A percentile compares a stretch with the other conserved stretches of the same genome.
phyloP scores from a whole-genome alignment of 2,113 vertebrate species.

The Cisticola juncidis region DNA sequence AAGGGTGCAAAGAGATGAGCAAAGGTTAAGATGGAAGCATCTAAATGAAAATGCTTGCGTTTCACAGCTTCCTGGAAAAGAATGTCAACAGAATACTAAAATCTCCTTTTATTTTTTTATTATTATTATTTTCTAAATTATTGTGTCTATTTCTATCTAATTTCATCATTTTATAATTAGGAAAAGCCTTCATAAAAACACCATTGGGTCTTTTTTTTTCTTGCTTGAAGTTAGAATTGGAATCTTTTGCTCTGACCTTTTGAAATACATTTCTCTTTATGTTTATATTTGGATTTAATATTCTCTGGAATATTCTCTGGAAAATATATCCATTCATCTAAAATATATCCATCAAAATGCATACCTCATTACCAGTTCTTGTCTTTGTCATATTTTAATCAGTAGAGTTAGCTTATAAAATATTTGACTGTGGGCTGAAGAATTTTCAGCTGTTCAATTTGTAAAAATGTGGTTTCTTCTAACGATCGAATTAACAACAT shows the following conservation, averaged over 20 bases:
- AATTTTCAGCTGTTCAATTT: background rate
- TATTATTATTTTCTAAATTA: background rate
- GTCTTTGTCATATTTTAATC: background rate
- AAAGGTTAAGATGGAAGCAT: conserved; percentile 35
- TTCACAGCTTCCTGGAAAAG: background rate
- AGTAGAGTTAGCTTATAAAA: background rate
- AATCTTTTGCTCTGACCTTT: background rate
- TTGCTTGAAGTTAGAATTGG: background rate
- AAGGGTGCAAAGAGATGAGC: background rate
- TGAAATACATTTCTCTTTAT: background rate
- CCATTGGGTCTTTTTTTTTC: accelerated
- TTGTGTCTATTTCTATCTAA: background rate
- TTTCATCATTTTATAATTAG: background rate
- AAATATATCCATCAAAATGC: background rate
- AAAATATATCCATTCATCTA: background rate
- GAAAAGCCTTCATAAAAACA: background rate
- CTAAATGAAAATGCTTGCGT: conserved; percentile 44
- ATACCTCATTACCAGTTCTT: background rate
- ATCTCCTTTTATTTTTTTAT: background rate
- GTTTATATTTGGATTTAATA: background rate
- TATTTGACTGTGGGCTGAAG: background rate
- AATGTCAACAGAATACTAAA: conserved; percentile 9
- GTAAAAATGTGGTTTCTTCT: background rate
- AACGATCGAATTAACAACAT: background rate
- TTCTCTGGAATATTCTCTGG: background rate